A percentile compares a stretch with the other conserved stretches of the same genome.
These are phyloP conservation scores for Carcharodon carcharias DNA, from an alignment of 2,797 vertebrate genomes.

Conservation along the genomic window DNA sequence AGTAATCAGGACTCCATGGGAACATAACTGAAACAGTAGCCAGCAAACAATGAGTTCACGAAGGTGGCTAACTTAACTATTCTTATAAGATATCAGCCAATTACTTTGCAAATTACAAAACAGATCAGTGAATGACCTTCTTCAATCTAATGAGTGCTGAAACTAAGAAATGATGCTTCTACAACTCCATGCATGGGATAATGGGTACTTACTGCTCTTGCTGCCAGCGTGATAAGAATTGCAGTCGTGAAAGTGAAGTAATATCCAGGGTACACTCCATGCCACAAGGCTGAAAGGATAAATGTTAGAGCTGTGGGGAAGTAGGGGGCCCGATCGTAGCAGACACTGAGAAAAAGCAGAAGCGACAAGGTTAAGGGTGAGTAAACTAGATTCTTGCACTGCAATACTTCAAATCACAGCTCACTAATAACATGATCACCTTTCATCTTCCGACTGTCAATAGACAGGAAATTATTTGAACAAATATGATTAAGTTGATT, in stretches of 20 bases:
- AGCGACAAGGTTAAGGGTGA: not conserved
- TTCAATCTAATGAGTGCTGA: not conserved
- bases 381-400: not conserved
- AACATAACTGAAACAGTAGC: not conserved
- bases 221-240: constrained; percentile 80
- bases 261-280: constrained; percentile 95
- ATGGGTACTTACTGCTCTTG: constrained; percentile 67
- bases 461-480: not conserved
- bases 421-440: not conserved
- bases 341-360: constrained; percentile 66
- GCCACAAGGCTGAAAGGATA: constrained; percentile 90
- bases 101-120: not conserved
- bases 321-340: constrained; percentile 77
- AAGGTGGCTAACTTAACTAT: not conserved
- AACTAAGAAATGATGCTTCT: not conserved
- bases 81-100: not conserved
- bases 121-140: not conserved
- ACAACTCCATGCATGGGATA: not conserved
- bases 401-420: not conserved
- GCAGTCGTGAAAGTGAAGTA: constrained; percentile 94
- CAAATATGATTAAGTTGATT: not conserved
- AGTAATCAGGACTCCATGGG: no score
- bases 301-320: constrained; percentile 79
- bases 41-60: not conserved
- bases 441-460: not conserved